Base-by-base conservation (phyloP, 1,140 invertebrate species). In the Leguminivora glycinivorella region DNA sequence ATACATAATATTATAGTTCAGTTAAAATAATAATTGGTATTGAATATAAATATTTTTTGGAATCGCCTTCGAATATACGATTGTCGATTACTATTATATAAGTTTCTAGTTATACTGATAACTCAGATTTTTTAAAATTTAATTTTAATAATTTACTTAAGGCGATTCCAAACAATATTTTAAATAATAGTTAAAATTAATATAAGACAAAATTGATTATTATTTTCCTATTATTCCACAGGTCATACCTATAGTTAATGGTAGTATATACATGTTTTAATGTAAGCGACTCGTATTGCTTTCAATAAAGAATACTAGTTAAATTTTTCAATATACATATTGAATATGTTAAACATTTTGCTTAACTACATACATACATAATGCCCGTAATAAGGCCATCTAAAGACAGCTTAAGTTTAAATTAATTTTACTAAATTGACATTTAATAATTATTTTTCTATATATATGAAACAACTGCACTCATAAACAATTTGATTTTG, bases 281-380 rank as follows among this genome's bases (percentile, higher is more conserved):
- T 74, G 38, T 72, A 77, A 78, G 79, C 79, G 75, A 81, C 68
- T 75, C 68, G 75, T 82, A 83, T 83, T 79, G 76, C 79, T 82
- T 77, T 70, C 60, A n/a, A 63, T 69, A 69, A 68, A 31, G 67
- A 60, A 70, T 70, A 29, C 56, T 69, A 52, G 47, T 67, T 56
- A 31, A 79, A 74, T 72, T 52, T 72, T 73, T 75, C 73, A 77
- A 80, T 81, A 75, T 83, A 81, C 73, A 81, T 79, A 71, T 72
- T 68, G 52, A 24, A 74, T 66, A 63, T 47, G 69, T 26, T 56
- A 76, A 69, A 60, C 56, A 67, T 63, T 63, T 63, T 63, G 25
- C 26, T 63, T 29, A 63, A n/a, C 47, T 52, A 52, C n/a, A 63
- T 63, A 58, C 56, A 29, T 56, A 60, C 14, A 60, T 63, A 63